phyloP scores from a whole-genome alignment of 2,888 invertebrate species.

The Peribatodes rhomboidaria region DNA sequence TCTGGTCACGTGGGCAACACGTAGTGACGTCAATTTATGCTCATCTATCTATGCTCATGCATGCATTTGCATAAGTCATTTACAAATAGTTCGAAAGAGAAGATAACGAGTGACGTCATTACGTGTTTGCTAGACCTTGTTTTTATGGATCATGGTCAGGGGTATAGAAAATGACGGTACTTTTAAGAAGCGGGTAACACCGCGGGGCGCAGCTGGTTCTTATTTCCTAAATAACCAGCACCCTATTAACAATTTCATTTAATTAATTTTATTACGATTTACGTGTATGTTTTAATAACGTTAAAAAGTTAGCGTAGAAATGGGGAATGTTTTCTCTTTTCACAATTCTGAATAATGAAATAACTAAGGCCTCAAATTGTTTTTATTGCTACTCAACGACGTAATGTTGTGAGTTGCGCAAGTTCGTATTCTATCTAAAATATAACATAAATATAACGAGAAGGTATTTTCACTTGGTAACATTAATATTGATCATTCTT shows the following conservation, averaged over 20 bases:
- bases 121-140: no score
- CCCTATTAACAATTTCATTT: background rate
- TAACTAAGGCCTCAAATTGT: conserved; percentile 28
- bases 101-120: no score
- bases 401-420: conserved; percentile 23
- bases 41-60: no score
- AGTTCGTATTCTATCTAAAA: conserved; percentile 15
- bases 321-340: conserved; percentile 14
- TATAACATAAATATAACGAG: conserved; percentile 21
- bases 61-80: no score
- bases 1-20: no score
- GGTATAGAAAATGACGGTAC: no score
- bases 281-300: conserved; percentile 7
- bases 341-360: conserved; percentile 21
- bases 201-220: no score
- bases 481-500: conserved; percentile 21
- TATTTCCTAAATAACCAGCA: no score
- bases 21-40: no score
- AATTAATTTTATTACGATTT: background rate
- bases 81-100: no score
- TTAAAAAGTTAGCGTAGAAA: conserved; percentile 5
- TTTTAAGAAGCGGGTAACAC: no score
- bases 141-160: no score
- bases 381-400: conserved; percentile 15
- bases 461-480: conserved; percentile 22